phyloP scores from a whole-genome alignment of 2,113 vertebrate genomes.

The Hippocampus mohnikei region DNA sequence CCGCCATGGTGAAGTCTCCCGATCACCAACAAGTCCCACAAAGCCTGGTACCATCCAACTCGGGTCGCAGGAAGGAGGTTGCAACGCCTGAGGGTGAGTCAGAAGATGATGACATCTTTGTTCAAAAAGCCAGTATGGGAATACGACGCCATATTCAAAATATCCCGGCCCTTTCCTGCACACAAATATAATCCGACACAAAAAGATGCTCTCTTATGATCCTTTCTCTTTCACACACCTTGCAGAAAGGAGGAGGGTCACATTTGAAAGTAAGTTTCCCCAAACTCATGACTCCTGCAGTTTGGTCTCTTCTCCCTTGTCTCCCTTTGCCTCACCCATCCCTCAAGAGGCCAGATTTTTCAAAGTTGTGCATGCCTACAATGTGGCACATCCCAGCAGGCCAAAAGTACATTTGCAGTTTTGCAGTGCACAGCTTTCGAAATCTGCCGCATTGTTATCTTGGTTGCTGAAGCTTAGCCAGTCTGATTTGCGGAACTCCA shows the following conservation, averaged over 20 bases:
- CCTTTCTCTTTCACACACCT: constrained; percentile 63
- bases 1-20: constrained; percentile 90
- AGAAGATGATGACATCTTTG: neutral
- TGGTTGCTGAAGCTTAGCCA: constrained; percentile 48
- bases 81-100: constrained; percentile 88
- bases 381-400: constrained; percentile 24
- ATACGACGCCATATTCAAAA: neutral
- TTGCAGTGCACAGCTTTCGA: constrained; percentile 67
- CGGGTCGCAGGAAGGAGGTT: constrained; percentile 89
- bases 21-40: constrained; percentile 91
- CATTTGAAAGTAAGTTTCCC: constrained; percentile 76
- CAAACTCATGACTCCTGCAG: constrained; percentile 46
- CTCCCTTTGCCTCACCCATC: constrained; percentile 46
- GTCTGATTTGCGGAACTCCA: constrained; percentile 40
- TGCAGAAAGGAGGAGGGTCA: constrained; percentile 77
- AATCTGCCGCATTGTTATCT: constrained; percentile 65
- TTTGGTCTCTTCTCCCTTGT: constrained; percentile 46
- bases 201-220: constrained; percentile 43
- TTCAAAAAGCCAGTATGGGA: neutral
- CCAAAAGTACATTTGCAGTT: constrained; percentile 16
- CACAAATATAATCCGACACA: constrained; percentile 6
- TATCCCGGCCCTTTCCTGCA: neutral
- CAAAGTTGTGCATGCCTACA: constrained; percentile 65
- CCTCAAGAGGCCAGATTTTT: constrained; percentile 65
- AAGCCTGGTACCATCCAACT: constrained; percentile 82